Conservation (phyloP, 2,888 invertebrate genomes). For the Tinea semifulvella region DNA sequence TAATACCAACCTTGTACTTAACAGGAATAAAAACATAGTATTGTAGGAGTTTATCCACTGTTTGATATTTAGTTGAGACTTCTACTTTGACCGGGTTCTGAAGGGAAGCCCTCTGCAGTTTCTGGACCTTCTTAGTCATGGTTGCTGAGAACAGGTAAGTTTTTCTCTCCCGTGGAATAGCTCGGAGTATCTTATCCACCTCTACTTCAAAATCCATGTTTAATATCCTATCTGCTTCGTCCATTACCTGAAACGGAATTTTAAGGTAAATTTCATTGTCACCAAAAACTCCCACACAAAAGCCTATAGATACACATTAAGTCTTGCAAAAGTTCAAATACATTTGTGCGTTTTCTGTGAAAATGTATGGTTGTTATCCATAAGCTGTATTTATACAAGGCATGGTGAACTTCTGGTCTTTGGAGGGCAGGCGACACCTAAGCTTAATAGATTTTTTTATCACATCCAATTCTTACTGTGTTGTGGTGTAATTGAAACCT, state of each 20-base stretch:
- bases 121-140: conserved; percentile 97
- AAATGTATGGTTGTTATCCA: no score
- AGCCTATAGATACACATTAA: no score
- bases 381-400: no score
- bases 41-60: conserved; percentile 95
- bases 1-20: conserved; percentile 87
- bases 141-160: conserved; percentile 98
- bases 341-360: no score
- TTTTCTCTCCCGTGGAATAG: conserved; percentile 88
- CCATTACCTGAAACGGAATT: conserved; percentile 87
- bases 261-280: no score
- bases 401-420: no score
- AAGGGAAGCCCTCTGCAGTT: conserved; percentile 93
- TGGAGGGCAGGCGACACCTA: no score
- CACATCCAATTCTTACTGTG: no score
- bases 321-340: no score
- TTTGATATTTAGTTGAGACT: conserved; percentile 96
- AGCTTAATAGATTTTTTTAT: no score
- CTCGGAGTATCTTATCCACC: conserved; percentile 92
- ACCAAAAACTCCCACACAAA: no score
- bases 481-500: no score
- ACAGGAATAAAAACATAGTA: conserved; percentile 95
- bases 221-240: conserved; percentile 97
- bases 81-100: conserved; percentile 96
- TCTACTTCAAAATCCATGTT: conserved; percentile 99